Conservation (phyloP, 2,888 invertebrate species). For the Gandaritis pyraliata region DNA sequence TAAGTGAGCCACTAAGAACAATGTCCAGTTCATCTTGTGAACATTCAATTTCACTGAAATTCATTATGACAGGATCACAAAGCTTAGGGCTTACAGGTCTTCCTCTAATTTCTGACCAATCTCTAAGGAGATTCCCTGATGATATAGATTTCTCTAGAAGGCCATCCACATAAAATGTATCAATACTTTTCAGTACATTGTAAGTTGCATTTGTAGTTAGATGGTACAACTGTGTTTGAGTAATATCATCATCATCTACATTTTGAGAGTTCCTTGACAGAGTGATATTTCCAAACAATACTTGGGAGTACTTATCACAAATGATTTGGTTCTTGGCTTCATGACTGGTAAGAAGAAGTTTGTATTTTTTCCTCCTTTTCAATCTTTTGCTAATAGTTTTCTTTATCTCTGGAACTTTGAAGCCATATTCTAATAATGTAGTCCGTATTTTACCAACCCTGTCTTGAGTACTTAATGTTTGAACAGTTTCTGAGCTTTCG, state of each 20-base stretch:
- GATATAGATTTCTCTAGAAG: slow-evolving; percentile 71
- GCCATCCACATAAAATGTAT: slow-evolving; percentile 74
- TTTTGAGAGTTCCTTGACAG: slow-evolving; percentile 27
- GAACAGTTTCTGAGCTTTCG: slow-evolving; percentile 36
- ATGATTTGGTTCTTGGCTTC: slow-evolving; percentile 65
- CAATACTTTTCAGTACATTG: slow-evolving; percentile 55
- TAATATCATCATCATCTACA: slow-evolving; percentile 22
- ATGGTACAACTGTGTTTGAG: slow-evolving; percentile 49
- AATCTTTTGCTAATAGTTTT: slow-evolving; percentile 50
- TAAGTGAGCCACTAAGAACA: slow-evolving; percentile 67
- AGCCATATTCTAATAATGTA: slow-evolving; percentile 86
- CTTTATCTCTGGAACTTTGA: slow-evolving; percentile 72
- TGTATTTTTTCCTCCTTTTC: slow-evolving; percentile 58
- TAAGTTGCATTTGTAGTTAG: slow-evolving; percentile 61
- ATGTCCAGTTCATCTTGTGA: slow-evolving; percentile 68
- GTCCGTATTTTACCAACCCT: slow-evolving; percentile 70
- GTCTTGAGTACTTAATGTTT: slow-evolving; percentile 54
- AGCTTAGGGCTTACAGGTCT: slow-evolving; percentile 83
- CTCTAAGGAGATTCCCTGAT: slow-evolving; percentile 82
- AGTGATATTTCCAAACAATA: slow-evolving; percentile 58
- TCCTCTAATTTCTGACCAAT: slow-evolving; percentile 86
- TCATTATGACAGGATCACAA: slow-evolving; percentile 46
- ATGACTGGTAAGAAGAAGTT: slow-evolving; percentile 58
- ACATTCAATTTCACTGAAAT: slow-evolving; percentile 64
- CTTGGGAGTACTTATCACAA: slow-evolving; percentile 63